Percentiles rank a stretch among this genome's conserved stretches.
phyloP scores from a whole-genome alignment of 1,140 invertebrate species.

The Philopotamus ludificatus region DNA sequence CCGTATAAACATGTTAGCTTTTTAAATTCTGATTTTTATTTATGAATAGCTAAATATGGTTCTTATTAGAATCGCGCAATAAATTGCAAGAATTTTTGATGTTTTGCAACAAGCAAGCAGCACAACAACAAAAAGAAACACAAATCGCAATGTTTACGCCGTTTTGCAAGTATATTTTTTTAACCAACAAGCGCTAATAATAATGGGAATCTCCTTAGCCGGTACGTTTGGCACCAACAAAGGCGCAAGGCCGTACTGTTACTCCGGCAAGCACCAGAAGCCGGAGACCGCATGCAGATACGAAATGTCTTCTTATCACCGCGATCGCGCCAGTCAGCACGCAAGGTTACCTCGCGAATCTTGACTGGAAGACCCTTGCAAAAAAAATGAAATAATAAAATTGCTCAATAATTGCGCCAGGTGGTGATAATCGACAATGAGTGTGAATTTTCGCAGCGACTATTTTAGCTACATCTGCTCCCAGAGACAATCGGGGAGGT shows the following conservation, averaged over 20 bases:
- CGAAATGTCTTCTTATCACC: constrained; percentile 8
- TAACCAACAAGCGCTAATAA: no score
- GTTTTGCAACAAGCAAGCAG: no score
- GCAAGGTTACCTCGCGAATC: constrained; percentile 14
- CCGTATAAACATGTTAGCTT: no score
- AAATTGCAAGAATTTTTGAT: no score
- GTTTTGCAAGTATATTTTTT: no score
- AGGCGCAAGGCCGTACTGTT: not conserved
- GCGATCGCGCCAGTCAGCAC: constrained; percentile 6
- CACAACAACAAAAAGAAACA: no score
- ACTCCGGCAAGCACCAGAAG: not conserved
- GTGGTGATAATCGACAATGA: constrained; percentile 33
- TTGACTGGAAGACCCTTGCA: not conserved
- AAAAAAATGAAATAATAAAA: no score
- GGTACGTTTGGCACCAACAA: not conserved
- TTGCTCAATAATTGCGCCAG: constrained; percentile 28
- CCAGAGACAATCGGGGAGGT: not conserved
- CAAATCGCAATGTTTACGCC: no score
- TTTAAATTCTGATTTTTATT: no score
- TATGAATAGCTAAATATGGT: no score
- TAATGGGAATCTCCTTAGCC: not conserved
- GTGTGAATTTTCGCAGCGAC: constrained; percentile 31
- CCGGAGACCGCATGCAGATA: constrained; percentile 3
- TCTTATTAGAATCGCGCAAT: no score
- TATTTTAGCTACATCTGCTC: constrained; percentile 6